These are phyloP conservation scores for Adelognathus sp. DNA, from an alignment of 2,888 invertebrate species.

Conservation along the genomic window DNA sequence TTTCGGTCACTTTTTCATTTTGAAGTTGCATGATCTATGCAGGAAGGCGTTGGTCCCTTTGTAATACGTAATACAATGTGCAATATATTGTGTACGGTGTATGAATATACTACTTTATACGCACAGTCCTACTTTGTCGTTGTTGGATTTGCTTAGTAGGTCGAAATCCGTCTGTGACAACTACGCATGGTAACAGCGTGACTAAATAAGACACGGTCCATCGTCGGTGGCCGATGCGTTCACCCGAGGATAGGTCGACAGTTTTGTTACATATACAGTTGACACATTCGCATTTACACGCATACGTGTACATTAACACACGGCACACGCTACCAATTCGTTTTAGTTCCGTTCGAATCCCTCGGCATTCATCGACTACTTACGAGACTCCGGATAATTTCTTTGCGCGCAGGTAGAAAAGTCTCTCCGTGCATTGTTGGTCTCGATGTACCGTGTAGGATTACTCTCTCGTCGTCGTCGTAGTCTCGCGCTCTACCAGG, in stretches of 20 bases:
- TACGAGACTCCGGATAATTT: conserved; percentile 55
- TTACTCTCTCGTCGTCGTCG: too few species aligned
- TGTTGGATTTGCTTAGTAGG: too few species aligned
- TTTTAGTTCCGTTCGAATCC: conserved; percentile 7
- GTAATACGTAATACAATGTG: too few species aligned
- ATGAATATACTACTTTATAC: too few species aligned
- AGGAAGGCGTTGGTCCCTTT: too few species aligned
- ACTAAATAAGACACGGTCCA: conserved; percentile 50
- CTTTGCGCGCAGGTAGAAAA: conserved; percentile 60
- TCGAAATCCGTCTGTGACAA: conserved; percentile 1
- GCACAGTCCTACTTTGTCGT: too few species aligned
- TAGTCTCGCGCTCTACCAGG: conserved; percentile 32
- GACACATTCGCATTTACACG: not conserved
- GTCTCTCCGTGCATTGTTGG: conserved; percentile 55
- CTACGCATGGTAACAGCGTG: conserved; percentile 46
- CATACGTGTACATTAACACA: not conserved
- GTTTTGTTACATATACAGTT: not conserved
- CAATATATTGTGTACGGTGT: too few species aligned
- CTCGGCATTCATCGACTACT: conserved; percentile 53
- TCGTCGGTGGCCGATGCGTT: conserved; percentile 49
- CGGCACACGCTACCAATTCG: not conserved
- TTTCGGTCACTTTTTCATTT: too few species aligned
- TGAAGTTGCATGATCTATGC: too few species aligned
- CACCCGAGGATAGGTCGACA: conserved; percentile 25
- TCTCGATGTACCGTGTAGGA: conserved; percentile 60